Conservation (phyloP, 1,140 invertebrate genomes). For the Saccostrea echinata region DNA sequence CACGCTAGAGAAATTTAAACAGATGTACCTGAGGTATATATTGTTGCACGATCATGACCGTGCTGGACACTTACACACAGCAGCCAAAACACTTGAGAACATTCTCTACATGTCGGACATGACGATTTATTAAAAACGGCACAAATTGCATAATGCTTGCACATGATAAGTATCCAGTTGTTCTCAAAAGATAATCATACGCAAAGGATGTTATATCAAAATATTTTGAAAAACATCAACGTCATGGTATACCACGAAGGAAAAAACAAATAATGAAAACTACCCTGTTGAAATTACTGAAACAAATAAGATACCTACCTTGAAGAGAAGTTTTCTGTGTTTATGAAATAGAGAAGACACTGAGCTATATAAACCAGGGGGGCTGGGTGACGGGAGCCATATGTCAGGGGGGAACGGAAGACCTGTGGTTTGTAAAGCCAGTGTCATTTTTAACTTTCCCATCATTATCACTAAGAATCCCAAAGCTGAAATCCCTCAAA, state of each 20-base stretch:
- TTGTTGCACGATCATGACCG: not conserved
- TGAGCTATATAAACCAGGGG: conserved; percentile 10
- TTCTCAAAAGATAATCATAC: not conserved
- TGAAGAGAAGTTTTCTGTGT: not conserved
- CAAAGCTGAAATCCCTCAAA: conserved; percentile 19
- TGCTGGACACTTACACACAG: not conserved
- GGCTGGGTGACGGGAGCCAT: not conserved
- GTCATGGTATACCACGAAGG: not conserved
- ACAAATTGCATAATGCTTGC: conserved; percentile 6
- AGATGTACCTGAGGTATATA: not conserved
- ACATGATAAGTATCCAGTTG: not conserved
- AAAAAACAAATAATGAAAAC: not conserved
- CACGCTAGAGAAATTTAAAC: conserved; percentile 13
- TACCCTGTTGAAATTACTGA: not conserved
- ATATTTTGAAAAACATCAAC: not conserved
- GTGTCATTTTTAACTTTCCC: conserved; percentile 36
- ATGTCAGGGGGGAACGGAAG: conserved; percentile 22
- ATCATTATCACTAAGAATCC: conserved; percentile 20
- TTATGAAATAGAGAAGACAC: not conserved
- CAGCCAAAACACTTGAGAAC: not conserved
- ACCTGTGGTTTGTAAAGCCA: conserved; percentile 21
- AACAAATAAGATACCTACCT: not conserved
- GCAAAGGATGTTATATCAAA: not conserved
- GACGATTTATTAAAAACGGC: not conserved
- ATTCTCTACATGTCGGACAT: not conserved